phyloP scores from a whole-genome alignment of 2,888 invertebrate genomes.

The Eulithis prunata region DNA sequence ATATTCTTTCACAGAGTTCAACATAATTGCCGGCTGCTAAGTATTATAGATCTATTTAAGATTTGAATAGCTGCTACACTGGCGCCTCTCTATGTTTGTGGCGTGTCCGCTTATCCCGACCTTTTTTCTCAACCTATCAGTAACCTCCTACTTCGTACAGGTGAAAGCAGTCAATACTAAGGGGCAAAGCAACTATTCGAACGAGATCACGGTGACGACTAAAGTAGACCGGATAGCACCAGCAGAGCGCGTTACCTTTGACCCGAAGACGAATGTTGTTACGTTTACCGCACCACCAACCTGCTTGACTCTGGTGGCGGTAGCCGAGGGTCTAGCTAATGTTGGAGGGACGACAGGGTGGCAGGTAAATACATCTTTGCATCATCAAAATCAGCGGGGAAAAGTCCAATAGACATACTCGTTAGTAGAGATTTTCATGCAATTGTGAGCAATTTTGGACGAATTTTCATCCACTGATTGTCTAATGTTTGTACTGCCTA shows the following conservation, averaged over 20 bases:
- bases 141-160: slow-evolving; percentile 61
- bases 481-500: too few relatives aligned
- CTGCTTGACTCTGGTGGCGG: slow-evolving; percentile 90
- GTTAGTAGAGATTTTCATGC: too few relatives aligned
- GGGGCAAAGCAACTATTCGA: slow-evolving; percentile 94
- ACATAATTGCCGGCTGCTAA: neutral
- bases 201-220: slow-evolving; percentile 91
- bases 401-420: too few relatives aligned
- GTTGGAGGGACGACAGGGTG: slow-evolving; percentile 60
- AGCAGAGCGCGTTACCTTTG: slow-evolving; percentile 92
- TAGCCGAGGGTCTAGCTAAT: slow-evolving; percentile 87
- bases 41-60: neutral
- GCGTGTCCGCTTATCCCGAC: slow-evolving; percentile 37
- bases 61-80: slow-evolving; percentile 18
- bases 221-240: slow-evolving; percentile 93
- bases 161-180: slow-evolving; percentile 95
- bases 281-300: slow-evolving; percentile 92
- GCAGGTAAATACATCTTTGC: slow-evolving; percentile 59
- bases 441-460: too few relatives aligned
- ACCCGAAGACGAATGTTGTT: slow-evolving; percentile 89
- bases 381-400: too few relatives aligned
- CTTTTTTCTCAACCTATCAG: slow-evolving; percentile 19
- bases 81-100: slow-evolving; percentile 50
- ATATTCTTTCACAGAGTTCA: neutral
- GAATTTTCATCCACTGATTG: too few relatives aligned